Conservation (phyloP, 1,140 invertebrate genomes). For the Drosophila mauritiana region DNA sequence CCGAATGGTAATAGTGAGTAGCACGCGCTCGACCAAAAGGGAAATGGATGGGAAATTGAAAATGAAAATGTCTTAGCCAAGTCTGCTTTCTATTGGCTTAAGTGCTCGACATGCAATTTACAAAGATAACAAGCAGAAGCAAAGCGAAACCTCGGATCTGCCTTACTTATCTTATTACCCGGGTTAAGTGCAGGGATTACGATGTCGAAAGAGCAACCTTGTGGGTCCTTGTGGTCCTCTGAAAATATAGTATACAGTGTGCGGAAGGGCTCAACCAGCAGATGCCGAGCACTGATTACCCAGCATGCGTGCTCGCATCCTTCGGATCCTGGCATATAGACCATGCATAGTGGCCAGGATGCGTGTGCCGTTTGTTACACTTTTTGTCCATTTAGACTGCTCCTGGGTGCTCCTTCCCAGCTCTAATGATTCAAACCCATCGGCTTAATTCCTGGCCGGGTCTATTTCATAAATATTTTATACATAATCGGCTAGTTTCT, state of each 20-base stretch:
- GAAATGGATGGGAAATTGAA: too few relatives aligned
- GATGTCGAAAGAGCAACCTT: constrained; percentile 76
- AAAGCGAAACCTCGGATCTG: constrained; percentile 51
- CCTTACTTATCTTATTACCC: constrained; percentile 81
- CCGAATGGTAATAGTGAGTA: constrained; percentile 29
- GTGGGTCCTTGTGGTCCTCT: background rate
- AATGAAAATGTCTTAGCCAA: constrained; percentile 50
- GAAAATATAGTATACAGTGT: too few relatives aligned
- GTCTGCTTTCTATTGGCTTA: constrained; percentile 66
- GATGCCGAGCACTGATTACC: constrained; percentile 66
- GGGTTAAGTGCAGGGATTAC: constrained; percentile 79
- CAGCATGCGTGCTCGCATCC: constrained; percentile 15
- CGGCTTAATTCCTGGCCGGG: constrained; percentile 26
- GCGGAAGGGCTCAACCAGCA: constrained; percentile 30
- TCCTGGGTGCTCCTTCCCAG: constrained; percentile 54
- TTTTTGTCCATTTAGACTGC: constrained; percentile 69
- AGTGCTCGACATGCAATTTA: constrained; percentile 81
- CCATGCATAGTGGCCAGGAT: background rate
- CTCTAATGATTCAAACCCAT: constrained; percentile 79
- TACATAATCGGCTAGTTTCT: constrained; percentile 59
- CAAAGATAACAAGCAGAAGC: constrained; percentile 79
- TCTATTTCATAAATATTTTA: constrained; percentile 73
- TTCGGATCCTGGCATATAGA: background rate
- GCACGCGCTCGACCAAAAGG: constrained; percentile 56
- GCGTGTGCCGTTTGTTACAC: constrained; percentile 80